These are phyloP conservation scores for Lerema accius DNA, from an alignment of 1,140 invertebrate species.

Conservation along the genomic window DNA sequence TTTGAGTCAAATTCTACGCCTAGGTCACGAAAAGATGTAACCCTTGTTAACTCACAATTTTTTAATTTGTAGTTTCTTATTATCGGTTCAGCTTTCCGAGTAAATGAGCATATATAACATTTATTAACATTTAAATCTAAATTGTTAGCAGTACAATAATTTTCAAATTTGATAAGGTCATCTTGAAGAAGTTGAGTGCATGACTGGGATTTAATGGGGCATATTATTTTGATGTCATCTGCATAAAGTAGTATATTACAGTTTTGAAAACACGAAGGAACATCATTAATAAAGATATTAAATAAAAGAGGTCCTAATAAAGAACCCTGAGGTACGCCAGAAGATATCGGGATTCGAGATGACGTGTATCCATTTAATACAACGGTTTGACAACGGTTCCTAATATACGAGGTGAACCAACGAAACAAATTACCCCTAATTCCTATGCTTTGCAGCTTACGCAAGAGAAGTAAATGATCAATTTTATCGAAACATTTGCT, in stretches of 20 bases:
- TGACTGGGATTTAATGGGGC: background rate
- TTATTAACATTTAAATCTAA: constrained; percentile 16
- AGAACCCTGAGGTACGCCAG: background rate
- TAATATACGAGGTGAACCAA: constrained; percentile 39
- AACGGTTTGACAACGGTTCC: background rate
- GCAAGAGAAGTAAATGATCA: constrained; percentile 38
- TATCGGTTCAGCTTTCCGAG: background rate
- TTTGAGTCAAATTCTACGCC: background rate
- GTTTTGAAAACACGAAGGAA: constrained; percentile 28
- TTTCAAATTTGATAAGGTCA: constrained; percentile 27
- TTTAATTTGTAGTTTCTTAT: constrained; percentile 8
- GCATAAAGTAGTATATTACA: constrained; percentile 35
- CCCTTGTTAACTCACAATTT: too few relatives aligned
- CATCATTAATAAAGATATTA: constrained; percentile 34
- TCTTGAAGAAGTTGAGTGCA: constrained; percentile 23
- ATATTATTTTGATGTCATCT: constrained; percentile 41
- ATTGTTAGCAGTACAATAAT: background rate
- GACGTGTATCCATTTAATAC: background rate
- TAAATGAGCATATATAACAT: constrained; percentile 5
- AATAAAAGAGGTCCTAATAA: constrained; percentile 12
- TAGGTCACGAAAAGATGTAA: background rate
- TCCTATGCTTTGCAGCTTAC: constrained; percentile 30
- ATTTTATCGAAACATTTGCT: constrained; percentile 48
- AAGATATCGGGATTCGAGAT: background rate
- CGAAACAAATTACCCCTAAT: constrained; percentile 31